A percentile compares a stretch with the other conserved stretches of the same genome.
phyloP scores from a whole-genome alignment of 2,888 invertebrate species.

The Margaritifera margaritifera region DNA sequence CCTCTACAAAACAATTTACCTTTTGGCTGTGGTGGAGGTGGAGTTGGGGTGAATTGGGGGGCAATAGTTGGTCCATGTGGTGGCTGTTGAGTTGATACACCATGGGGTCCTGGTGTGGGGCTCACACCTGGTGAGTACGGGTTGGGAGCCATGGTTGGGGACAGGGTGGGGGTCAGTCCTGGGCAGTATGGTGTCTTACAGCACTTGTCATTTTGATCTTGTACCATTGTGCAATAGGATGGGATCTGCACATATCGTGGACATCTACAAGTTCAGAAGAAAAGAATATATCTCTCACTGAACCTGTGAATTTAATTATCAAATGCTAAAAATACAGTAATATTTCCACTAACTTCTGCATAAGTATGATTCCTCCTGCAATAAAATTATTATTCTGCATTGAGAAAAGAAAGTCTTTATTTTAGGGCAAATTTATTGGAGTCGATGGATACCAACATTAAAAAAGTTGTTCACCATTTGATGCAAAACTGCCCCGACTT shows the following conservation, averaged over 20 bases:
- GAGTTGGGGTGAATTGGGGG: slow-evolving; percentile 3
- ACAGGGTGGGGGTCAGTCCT: slow-evolving; percentile 9
- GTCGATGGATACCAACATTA: too few relatives aligned
- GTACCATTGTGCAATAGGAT: slow-evolving; percentile 39
- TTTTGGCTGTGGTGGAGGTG: slow-evolving; percentile 20
- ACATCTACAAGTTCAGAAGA: slow-evolving; percentile 24
- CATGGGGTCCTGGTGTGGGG: slow-evolving; percentile 30
- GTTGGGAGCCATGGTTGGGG: slow-evolving; percentile 16
- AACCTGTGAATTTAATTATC: too few relatives aligned
- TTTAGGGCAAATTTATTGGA: too few relatives aligned
- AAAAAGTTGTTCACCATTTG: too few relatives aligned
- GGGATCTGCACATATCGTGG: slow-evolving; percentile 39
- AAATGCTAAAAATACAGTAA: too few relatives aligned
- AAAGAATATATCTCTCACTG: neutral
- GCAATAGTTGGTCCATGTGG: neutral
- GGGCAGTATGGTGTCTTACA: slow-evolving; percentile 41
- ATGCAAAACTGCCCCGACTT: too few relatives aligned
- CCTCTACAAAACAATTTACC: slow-evolving; percentile 4
- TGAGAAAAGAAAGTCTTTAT: too few relatives aligned
- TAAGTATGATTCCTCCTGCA: too few relatives aligned
- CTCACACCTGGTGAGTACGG: slow-evolving; percentile 16
- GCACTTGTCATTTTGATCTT: slow-evolving; percentile 39
- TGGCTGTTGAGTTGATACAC: slow-evolving; percentile 26
- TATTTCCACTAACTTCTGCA: too few relatives aligned
- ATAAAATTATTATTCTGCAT: too few relatives aligned